Evolutionary conservation across 2,113 vertebrate species (phyloP), one percentile per base, ranked within the genome.

Genomic region (Planiliza haematocheilus): DNA sequence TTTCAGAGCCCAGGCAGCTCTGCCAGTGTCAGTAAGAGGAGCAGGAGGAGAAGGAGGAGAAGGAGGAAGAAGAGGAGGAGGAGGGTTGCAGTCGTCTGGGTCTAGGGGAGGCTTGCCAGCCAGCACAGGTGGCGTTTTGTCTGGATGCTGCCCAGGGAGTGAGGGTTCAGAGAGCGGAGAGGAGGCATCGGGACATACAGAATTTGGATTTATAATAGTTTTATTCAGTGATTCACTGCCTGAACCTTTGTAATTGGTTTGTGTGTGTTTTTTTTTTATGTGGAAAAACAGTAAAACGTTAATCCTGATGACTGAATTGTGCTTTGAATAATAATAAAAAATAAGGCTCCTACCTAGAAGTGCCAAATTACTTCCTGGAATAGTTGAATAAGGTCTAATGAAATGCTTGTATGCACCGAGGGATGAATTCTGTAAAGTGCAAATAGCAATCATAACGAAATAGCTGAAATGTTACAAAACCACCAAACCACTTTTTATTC

Each of bases 41-140:
- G 67, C 34, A 61, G 63, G 50, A 70, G 57, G 36, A 52, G 41
- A 45, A 38, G 67, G 74, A 36, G 61, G 37, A 50, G 20, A 51
- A 74, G 49, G 68, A 64, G 57, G 38, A 42, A 17, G 39, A 59
- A 59, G 37, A 56, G 74, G 79, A 70, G 74, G 79, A 70, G 73
- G 64, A 51, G 67, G 61, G 70, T 56, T 78, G 75, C 75, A 76
- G 83, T 87, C 58, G 63, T 89, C 76, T 81, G 82, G 71, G 78
- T 80, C 52, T 72, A 1, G 4, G 62, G 58, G 60, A 79, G 45
- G 57, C 77, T 77, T 88, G 81, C 81, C 79, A 85, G 81, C 64
- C 63, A 41, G 80, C 81, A 82, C 87, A 89, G 82, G 88, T 91
- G 86, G 87, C 63, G 57, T 79, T 92, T 89, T 87, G 86, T 88